Base-by-base conservation (phyloP, 1,140 invertebrate genomes). In the Wiebesia pumilae region DNA sequence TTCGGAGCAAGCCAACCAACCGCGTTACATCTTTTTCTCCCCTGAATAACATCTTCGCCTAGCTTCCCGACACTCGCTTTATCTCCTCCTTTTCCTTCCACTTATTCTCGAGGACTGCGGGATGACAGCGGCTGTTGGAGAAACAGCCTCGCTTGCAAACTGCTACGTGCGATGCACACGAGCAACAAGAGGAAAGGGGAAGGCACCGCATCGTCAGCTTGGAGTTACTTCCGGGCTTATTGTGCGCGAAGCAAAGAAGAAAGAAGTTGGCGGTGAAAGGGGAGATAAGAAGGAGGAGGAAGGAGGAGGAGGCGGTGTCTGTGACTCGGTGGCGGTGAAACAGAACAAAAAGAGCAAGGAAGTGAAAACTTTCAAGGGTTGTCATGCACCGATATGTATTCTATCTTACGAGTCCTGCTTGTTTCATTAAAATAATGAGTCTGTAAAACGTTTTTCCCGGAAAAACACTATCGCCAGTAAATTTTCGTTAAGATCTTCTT, bases 231-330 rank as follows among this genome's bases (percentile, higher is more conserved):
- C 54, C 81, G 69, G 69, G 81, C 81, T 83, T 77, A 77, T 84
- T 84, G 82, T 65, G 58, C 54, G 54, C 71, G 83, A 90, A 83
- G 88, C 91, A 38, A 85, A 33, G 38, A 73, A 62, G 71, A 47
- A 51, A 33, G 83, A 81, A 84, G 78, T 65, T 69, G 7, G 30
- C 40, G 71, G 38, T 75, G 71, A 75, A 67, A 79, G 27, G 77
- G 54, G 78, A 81, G 62, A 85, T 47, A 67, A 85, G 69, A 65
- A 73, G 47, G 73, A 81, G 79, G 12, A 21, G 79, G 27, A 58
- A 33, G 79, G 27, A 58, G 79, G 24, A 27, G 54, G 54, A 81
- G 62, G 35, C 58, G 79, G 54, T 81, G 78, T 80, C 78, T 80
- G 6, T 43, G 27, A 75, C 40, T 75, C 71, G 38, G 40, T 43